phyloP scores from a whole-genome alignment of 2,113 vertebrate species.

The Chaenogobius annularis region DNA sequence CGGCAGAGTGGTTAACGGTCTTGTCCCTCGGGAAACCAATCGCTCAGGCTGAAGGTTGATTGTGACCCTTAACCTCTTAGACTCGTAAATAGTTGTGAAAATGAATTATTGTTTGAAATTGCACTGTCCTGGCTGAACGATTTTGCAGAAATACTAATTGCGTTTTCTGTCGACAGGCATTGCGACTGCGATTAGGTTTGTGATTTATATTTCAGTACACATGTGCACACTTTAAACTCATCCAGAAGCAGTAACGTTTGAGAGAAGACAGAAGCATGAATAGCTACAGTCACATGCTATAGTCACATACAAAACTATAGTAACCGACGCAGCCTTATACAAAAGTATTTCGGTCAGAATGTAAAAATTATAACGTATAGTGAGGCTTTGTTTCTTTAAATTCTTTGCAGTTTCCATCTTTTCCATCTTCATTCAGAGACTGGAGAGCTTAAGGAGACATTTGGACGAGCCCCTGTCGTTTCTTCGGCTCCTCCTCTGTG shows the following conservation, averaged over 20 bases:
- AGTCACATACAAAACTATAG: too few species aligned
- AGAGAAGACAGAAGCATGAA: too few species aligned
- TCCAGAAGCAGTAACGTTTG: too few species aligned
- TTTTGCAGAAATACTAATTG: neutral
- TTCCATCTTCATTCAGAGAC: neutral
- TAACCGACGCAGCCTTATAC: neutral
- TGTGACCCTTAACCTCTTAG: neutral
- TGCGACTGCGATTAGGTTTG: too few species aligned
- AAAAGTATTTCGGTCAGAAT: neutral
- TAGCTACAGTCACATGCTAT: too few species aligned
- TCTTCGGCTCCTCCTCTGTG: neutral
- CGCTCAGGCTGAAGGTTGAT: neutral
- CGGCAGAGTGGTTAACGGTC: neutral
- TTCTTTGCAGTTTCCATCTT: neutral
- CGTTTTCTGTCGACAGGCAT: neutral
- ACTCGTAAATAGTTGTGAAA: neutral
- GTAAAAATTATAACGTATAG: neutral
- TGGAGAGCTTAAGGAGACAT: conserved; percentile 1
- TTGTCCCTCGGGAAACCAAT: neutral
- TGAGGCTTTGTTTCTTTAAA: neutral
- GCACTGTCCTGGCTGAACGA: neutral
- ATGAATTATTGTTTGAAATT: neutral
- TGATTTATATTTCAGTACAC: too few species aligned
- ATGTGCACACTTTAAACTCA: too few species aligned
- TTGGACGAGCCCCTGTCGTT: neutral